Evolutionary conservation across 2,113 vertebrate genomes (phyloP), one percentile per base, ranked within the genome.

Genomic region (Passerina amoena): DNA sequence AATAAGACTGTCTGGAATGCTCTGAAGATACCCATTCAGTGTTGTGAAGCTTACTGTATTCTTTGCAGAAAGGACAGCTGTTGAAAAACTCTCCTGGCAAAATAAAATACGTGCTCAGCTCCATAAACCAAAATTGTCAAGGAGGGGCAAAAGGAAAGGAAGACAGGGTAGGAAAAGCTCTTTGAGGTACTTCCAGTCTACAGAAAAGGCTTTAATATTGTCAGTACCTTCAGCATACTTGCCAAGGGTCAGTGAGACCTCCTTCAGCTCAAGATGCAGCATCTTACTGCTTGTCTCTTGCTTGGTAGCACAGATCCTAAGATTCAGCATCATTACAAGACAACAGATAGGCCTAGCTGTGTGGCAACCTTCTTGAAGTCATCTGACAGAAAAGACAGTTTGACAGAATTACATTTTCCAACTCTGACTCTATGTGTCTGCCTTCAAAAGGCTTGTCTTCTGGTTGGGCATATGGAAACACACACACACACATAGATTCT

Each of bases 391-490:
- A 86, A 78, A 64, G n/a, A 1, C 2, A 89, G 45, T 30, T 70
- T 10, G 11, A 88, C 63, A 96, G 71, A 88, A 91, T 50, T 69
- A 50, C 17, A 25, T 61, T 94, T 95, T 83, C 78, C 66, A 72
- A 56, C 54, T 54, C 70, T 35, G 37, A 20, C 40, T 88, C 64
- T 63, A 13, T 3, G 4, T 28, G 35, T 66, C 63, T 75, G 56
- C 72, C 69, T 96, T 96, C 88, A 86, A 82, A 90, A 90, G 60
- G 44, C 50, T 92, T 75, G 69, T 89, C 77, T 81, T 94, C 69
- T 14, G 4, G 27, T 54, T 30, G 59, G 81, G 71, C 64, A 85
- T 71, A 65, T 53, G 54, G 78, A 89, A 75, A 78, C 42, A 51
- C 44, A 45, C 42, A 50, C 38, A 40, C 40, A 59, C 54, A 57